Base-by-base conservation (phyloP, 2,888 invertebrate species). In the Adineta ricciae region DNA sequence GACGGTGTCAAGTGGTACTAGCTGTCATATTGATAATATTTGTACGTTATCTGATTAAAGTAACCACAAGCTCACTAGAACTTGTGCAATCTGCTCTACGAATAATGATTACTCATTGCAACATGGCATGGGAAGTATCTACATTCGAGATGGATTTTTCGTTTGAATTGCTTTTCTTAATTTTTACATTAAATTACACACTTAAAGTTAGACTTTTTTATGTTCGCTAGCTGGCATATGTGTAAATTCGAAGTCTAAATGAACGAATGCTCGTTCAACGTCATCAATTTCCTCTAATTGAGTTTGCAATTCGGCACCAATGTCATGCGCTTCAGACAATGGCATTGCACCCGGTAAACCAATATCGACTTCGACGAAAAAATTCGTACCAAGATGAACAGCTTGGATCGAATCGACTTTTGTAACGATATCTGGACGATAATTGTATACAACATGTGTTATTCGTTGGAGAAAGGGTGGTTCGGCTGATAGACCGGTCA, bases 221-320 rank as follows among this genome's bases (percentile, higher is more conserved):
- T 73, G 73, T 73, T 73, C 73, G 38, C 19, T 38, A 78, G 78
- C 32, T 32, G 41, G 78, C 5, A 41, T 38, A 21, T 73, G 73
- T 73, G 73, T 32, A 38, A 24, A 38, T 36, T 91, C 91, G 87
- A 91, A 92, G 87, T 92, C 92, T 21, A 91, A 88, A 87, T 92
- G 92, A 0, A 92, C 92, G 87, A 92, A 92, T 0, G 91, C 91
- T 84, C 92, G 87, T 86, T 92, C 92, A 1, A 92, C 91, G 85
- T 91, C 90, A 24, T 89, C 88, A 82, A 92, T 87, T 21, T 88
- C 87, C 87, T 92, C 92, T 72, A 92, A 88, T 87, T 91, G 91
- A 86, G 89, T 90, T 87, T 92, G 92, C 54, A 92, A 88, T 2
- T 89, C 88, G 87, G 92, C 91, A 9, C 90, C 90, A 84, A 92